Evolutionary conservation across 2,113 vertebrate genomes (phyloP), one percentile per base, ranked within the genome.

Genomic region (Isichthys henryi): DNA sequence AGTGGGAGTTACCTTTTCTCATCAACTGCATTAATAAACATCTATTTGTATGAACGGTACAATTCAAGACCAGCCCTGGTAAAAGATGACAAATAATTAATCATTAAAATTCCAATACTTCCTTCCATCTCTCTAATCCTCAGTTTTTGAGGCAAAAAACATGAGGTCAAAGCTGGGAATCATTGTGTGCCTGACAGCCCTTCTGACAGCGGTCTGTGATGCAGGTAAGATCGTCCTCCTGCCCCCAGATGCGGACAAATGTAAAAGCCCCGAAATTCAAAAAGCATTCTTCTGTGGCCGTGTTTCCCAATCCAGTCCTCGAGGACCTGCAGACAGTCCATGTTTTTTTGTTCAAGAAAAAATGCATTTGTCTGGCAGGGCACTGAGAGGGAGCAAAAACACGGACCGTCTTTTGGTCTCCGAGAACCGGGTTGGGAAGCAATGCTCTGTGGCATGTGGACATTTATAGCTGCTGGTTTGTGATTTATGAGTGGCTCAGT

Each of bases 221-320:
- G 91, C 95, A 95, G 95, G 96, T 96, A 94, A 94, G 91, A 88
- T 49, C n/a, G 3, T 3, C 4, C 15, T 19, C 15, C 3, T 17
- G n/a, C 23, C n/a, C 46, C 21, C 4, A 50, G 4, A 15, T n/a
- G 48, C n/a, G 2, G 39, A 83, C 15, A 21, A 17, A 45, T 10
- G 48, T 53, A 52, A 53, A 21, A 52, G 27, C 50, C 15, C 85
- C 13, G 3, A 53, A 27, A 53, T n/a, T 27, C 82, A 10, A 45
- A 9, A 11, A n/a, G 50, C 15, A 35, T 52, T 53, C 31, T 13
- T 35, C 48, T 53, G 3, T 70, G n/a, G 62, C 62, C 9, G 27
- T 27, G 62, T 31, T 70, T 70, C 62, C 62, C n/a, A 31, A 70
- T 31, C n/a, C n/a, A 11, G n/a, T 27, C 62, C 62, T 66, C n/a